Evolutionary conservation across 2,888 invertebrate genomes (phyloP), one percentile per base, ranked within the genome.

Genomic region (Chaetogeoica ovagalla): DNA sequence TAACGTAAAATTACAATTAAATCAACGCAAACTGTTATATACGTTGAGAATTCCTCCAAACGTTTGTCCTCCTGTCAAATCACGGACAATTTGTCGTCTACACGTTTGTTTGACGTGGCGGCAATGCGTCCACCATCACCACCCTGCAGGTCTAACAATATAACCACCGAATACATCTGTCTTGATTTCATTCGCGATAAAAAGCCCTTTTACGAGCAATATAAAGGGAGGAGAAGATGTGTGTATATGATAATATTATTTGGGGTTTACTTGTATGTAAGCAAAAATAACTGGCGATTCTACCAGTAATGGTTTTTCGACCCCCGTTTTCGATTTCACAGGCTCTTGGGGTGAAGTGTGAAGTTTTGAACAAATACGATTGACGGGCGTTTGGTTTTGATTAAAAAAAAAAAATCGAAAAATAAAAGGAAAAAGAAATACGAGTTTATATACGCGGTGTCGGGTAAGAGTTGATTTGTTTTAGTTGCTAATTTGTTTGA

Each of bases 81-180:
- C 65, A 66, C 30, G 30, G 75, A 75, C 66, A 75, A 75, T 66
- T 75, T 75, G 75, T 75, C 57, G 75, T 75, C 57, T 19, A 59
- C 75, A 66, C 57, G 57, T 75, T 43, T 13, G 23, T 39, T 75
- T 57, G 66, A 75, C 75, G 66, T n/a, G 43, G 11, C 65, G 43
- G 11, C 65, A 17, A 30, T 23, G n/a, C 19, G 43, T 30, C 30
- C 4, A 15, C 19, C 30, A 21, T 4, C 4, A 15, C 19, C 30
- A 21, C 65, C 37, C 55, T 15, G 8, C 39, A 8, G 7, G 23
- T 66, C 43, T 55, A 66, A 59, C 75, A 43, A 75, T 19, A 4
- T 30, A 30, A 30, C 30, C 23, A 30, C 43, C 57, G n/a, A 66
- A 75, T 23, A 59, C 75, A 75, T 75, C 75, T 66, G 75, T 75